Percentiles rank a stretch among this genome's conserved stretches.
These are phyloP conservation scores for Hymenopus coronatus DNA, from an alignment of 2,888 invertebrate species.

Conservation along the genomic window DNA sequence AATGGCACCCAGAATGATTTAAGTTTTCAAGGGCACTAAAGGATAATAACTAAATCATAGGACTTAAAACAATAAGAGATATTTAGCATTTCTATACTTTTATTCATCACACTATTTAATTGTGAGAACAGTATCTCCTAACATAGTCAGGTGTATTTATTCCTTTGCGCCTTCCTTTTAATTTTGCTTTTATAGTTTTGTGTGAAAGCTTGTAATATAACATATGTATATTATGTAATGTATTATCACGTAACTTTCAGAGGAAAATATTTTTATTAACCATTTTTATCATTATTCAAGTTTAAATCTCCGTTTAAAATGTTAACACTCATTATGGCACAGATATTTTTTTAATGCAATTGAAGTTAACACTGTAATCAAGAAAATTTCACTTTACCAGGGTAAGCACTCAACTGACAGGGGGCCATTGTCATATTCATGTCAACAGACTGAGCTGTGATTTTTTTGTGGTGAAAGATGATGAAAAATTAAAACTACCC, in stretches of 20 bases:
- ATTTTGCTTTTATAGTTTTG: neutral
- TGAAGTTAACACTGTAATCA: too few species aligned
- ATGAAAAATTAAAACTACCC: too few species aligned
- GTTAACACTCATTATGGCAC: neutral
- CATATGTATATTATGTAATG: neutral
- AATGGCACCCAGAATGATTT: neutral
- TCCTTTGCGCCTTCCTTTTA: neutral
- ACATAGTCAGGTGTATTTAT: too few species aligned
- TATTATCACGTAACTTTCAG: neutral
- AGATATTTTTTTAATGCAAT: neutral
- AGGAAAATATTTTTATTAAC: neutral
- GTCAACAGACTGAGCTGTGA: too few species aligned
- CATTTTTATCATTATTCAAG: neutral
- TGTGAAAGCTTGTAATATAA: neutral
- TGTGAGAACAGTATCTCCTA: neutral
- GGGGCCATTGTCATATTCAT: too few species aligned
- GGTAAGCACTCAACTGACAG: too few species aligned
- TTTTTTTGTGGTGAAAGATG: too few species aligned
- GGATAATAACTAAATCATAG: neutral
- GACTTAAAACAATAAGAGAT: neutral
- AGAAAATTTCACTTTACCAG: too few species aligned
- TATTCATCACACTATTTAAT: neutral
- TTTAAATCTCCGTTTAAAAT: neutral
- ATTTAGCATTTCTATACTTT: neutral
- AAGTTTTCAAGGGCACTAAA: neutral